These are phyloP conservation scores for Oncorhynchus keta DNA, from an alignment of 2,113 vertebrate species.

Conservation along the genomic window DNA sequence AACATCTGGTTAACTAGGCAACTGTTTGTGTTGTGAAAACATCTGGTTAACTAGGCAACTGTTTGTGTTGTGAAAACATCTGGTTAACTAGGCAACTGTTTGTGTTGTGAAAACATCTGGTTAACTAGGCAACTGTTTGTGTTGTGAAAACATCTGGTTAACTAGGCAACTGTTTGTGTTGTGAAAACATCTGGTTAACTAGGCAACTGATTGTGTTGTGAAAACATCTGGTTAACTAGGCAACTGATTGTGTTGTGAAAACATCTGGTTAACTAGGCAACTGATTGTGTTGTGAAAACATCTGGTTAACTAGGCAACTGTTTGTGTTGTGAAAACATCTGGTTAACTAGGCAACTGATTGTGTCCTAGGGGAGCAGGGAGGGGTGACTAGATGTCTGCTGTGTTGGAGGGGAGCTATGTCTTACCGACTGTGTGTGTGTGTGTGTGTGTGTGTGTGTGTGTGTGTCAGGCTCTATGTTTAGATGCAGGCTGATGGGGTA, in stretches of 20 bases:
- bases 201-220: conserved; percentile 36
- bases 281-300: conserved; percentile 34
- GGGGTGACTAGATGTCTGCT: background rate
- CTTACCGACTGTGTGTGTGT: background rate
- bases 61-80: conserved; percentile 44
- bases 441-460: background rate
- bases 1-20: conserved; percentile 27
- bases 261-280: conserved; percentile 24
- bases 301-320: conserved; percentile 34
- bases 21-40: conserved; percentile 45
- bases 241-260: conserved; percentile 45
- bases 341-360: conserved; percentile 31
- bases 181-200: conserved; percentile 40
- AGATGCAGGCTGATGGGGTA: conserved; percentile 19
- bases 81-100: conserved; percentile 36
- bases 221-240: conserved; percentile 32
- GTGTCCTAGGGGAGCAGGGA: conserved; percentile 30
- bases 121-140: conserved; percentile 36
- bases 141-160: conserved; percentile 39
- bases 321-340: conserved; percentile 41
- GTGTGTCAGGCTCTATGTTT: background rate
- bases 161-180: conserved; percentile 38
- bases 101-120: conserved; percentile 39
- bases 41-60: conserved; percentile 31
- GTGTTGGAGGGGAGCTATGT: background rate